Evolutionary conservation across 2,113 vertebrate genomes (phyloP).

Genomic region (Perca flavescens): DNA sequence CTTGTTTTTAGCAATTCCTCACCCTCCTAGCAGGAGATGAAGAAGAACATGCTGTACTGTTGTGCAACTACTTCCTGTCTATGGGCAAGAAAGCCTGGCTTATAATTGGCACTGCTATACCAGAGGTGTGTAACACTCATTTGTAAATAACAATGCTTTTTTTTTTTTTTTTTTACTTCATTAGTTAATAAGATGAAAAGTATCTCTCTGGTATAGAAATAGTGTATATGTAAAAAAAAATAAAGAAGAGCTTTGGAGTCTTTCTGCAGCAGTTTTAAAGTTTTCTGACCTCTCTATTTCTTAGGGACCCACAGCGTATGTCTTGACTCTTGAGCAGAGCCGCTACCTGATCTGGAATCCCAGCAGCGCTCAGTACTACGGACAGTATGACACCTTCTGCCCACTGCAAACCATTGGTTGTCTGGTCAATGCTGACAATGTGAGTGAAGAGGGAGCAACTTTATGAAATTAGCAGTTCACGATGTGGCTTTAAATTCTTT

Average conservation of each 20-base stretch:
- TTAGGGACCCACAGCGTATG: conserved; percentile 93
- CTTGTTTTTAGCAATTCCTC: conserved; percentile 91
- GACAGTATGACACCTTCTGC: conserved; percentile 97
- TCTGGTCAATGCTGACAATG: conserved; percentile 92
- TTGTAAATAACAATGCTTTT: neutral
- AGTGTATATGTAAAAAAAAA: neutral
- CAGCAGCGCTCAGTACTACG: conserved; percentile 90
- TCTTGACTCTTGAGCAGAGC: conserved; percentile 92
- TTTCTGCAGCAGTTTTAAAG: neutral
- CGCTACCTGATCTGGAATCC: conserved; percentile 96
- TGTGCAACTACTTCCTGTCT: conserved; percentile 96
- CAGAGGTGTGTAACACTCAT: conserved; percentile 86
- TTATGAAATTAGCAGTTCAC: no score
- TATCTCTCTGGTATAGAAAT: neutral
- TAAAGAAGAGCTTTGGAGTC: neutral
- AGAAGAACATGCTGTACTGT: conserved; percentile 93
- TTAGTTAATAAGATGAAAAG: neutral
- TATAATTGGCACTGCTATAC: conserved; percentile 91
- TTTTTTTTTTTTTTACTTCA: neutral
- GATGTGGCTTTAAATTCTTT: no score
- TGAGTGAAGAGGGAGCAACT: conserved; percentile 79
- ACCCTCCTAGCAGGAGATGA: conserved; percentile 95
- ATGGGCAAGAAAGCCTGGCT: conserved; percentile 96
- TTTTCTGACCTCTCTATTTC: neutral
- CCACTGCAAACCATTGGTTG: conserved; percentile 92